Percentiles rank a stretch among this genome's conserved stretches.
These are phyloP conservation scores for Fringilla coelebs DNA, from an alignment of 2,797 vertebrate genomes.

Conservation along the genomic window DNA sequence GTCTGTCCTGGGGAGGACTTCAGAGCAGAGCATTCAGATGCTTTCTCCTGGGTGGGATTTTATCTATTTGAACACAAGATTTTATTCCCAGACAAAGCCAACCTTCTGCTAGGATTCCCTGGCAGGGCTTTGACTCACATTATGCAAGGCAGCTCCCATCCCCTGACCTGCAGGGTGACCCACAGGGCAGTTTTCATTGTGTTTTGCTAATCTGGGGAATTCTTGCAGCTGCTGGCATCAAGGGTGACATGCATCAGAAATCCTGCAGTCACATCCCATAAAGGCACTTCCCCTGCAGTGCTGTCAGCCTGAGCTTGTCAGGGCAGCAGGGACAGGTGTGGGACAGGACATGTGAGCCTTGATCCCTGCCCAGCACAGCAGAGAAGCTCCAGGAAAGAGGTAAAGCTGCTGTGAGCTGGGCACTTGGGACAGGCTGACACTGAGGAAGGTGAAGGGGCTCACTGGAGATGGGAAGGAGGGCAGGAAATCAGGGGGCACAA, in stretches of 20 bases:
- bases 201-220: neutral
- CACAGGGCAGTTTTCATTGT: neutral
- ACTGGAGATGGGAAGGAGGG: neutral
- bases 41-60: neutral
- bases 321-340: neutral
- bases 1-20: neutral
- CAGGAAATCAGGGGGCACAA: neutral
- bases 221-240: neutral
- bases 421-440: neutral
- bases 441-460: neutral
- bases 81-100: neutral
- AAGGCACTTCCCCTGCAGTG: neutral
- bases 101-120: neutral
- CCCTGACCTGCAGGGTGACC: neutral
- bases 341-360: neutral
- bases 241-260: neutral
- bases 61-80: neutral
- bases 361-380: neutral
- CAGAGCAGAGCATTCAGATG: neutral
- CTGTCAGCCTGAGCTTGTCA: neutral
- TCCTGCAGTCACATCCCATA: neutral
- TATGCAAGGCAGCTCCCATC: neutral
- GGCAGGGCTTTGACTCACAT: neutral
- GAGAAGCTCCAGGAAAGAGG: neutral
- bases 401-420: neutral